phyloP scores from a whole-genome alignment of 2,113 vertebrate species.

The Chaetops frenatus region DNA sequence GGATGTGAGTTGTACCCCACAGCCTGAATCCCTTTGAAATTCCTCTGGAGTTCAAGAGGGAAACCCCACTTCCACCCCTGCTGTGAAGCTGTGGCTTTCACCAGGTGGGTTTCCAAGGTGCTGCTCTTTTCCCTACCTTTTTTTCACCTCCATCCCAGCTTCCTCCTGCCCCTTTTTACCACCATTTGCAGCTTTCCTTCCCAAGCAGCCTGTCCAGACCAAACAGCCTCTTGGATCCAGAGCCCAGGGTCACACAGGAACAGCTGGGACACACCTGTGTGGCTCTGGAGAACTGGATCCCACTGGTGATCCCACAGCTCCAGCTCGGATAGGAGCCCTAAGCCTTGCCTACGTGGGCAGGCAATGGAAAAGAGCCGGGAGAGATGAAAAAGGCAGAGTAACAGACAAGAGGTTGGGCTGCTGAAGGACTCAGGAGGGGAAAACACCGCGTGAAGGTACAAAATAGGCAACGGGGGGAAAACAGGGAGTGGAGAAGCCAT shows the following conservation, averaged over 20 bases:
- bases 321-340: background rate
- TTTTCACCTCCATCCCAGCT: background rate
- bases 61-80: background rate
- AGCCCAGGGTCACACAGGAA: background rate
- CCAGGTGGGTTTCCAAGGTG: background rate
- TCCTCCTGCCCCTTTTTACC: background rate
- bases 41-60: background rate
- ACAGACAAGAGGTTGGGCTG: background rate
- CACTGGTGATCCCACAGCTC: background rate
- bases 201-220: background rate
- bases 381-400: background rate
- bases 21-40: background rate
- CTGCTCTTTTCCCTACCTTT: background rate
- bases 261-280: background rate
- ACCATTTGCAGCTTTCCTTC: background rate
- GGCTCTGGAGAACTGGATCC: background rate
- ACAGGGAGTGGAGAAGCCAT: background rate
- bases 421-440: background rate
- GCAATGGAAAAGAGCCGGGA: background rate
- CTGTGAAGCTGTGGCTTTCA: background rate
- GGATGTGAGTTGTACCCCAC: background rate
- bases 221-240: background rate
- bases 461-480: background rate
- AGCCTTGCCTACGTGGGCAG: background rate
- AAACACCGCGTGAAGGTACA: rapidly evolving